Evolutionary conservation across 2,888 invertebrate species (phyloP).

Genomic region (Diaprepes abbreviatus): DNA sequence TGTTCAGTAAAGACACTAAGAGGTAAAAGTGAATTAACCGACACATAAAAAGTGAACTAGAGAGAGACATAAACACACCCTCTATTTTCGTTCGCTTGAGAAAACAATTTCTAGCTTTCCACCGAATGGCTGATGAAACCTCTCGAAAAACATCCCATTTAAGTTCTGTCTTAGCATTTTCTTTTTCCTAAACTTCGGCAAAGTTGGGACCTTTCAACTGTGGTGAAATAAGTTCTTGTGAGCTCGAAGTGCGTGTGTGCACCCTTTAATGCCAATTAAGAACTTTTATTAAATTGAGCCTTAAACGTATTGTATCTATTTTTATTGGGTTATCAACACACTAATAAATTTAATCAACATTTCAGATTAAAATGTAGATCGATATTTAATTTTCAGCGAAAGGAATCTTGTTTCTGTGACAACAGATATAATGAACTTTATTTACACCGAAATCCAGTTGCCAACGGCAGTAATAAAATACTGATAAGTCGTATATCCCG

Average conservation of each 20-base stretch:
- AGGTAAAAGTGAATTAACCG: conserved; percentile 31
- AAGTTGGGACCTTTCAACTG: conserved; percentile 24
- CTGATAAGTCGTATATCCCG: too few relatives aligned
- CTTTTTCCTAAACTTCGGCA: conserved; percentile 25
- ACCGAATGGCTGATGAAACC: conserved; percentile 39
- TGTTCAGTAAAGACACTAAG: conserved; percentile 18
- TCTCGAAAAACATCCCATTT: conserved; percentile 42
- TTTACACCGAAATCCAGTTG: too few relatives aligned
- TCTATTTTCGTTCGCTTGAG: conserved; percentile 40
- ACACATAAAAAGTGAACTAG: conserved; percentile 35
- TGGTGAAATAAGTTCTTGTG: conserved; percentile 13
- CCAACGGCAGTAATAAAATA: too few relatives aligned
- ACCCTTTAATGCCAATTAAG: neutral
- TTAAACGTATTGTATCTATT: neutral
- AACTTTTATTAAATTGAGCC: neutral
- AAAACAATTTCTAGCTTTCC: conserved; percentile 42
- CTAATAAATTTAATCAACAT: neutral
- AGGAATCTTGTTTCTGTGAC: too few relatives aligned
- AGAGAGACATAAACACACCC: conserved; percentile 43
- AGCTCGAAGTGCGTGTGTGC: conserved; percentile 12
- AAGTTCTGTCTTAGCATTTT: conserved; percentile 25
- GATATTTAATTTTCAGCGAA: too few relatives aligned
- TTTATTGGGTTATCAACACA: neutral
- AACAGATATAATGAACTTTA: too few relatives aligned
- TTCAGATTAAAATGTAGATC: too few relatives aligned